Evolutionary conservation across 2,113 vertebrate genomes (phyloP), one percentile per base, ranked within the genome.

Genomic region (Anser brachyrhynchus): DNA sequence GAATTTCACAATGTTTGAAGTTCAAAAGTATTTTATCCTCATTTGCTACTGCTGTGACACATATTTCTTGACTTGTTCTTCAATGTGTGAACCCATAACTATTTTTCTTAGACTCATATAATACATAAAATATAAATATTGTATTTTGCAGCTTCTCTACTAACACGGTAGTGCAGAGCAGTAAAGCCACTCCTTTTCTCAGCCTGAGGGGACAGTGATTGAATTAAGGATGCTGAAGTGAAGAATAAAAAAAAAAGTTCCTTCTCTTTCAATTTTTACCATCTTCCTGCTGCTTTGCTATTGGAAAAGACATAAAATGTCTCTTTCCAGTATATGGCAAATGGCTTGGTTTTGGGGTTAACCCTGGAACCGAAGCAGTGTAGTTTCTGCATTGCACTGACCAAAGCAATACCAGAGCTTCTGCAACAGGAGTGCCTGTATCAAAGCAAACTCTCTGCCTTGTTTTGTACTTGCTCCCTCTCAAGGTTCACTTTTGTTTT

Each of bases 161-260:
- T 58, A 46, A 14, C n/a, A 21, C 10, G 16, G 37, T 76, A 35
- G 33, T 49, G 55, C n/a, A n/a, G 46, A 84, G 11, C 35, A 64
- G 46, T 52, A 59, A 91, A 92, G 39, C 25, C 37, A 59, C n/a
- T 46, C 73, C 31, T 95, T 80, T 84, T 39, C 19, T 86, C 35
- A 82, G 65, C 89, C 80, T 0, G 10, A 75, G 52, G 81, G 77
- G 70, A 75, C 74, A 78, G 43, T 75, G 84, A 51, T 82, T 81
- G 77, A 89, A 91, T 96, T 92, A 92, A 59, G 20, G 43, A 72
- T 52, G 66, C 52, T 72, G 44, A 92, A 25, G 26, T 77, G 81
- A 82, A 59, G 58, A 79, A 69, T 52, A 31, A 73, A 70, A 72
- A 73, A 70, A 72, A 4, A 77, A 29, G 13, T 49, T 39, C 8